Conservation (phyloP, 2,113 vertebrate genomes). For the Azemiops feae region DNA sequence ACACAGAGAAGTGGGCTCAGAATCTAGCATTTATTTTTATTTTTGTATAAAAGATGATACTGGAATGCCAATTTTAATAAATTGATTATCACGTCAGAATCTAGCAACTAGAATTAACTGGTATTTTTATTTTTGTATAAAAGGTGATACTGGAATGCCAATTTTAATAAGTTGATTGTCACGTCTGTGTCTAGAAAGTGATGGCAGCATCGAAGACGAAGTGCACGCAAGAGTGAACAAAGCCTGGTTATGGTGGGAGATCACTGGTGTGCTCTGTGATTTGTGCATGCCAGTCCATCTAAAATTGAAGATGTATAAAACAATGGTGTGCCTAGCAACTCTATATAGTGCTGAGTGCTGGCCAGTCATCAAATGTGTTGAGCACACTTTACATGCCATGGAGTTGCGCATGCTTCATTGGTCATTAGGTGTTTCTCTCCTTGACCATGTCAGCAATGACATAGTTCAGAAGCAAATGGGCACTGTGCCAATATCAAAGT, state of each 20-base stretch:
- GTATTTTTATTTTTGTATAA: neutral
- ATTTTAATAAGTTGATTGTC: neutral
- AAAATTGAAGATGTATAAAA: neutral
- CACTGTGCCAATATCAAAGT: neutral
- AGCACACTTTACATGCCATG: neutral
- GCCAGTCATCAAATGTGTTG: neutral
- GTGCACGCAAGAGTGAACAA: neutral
- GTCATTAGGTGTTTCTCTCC: neutral
- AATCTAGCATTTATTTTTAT: neutral
- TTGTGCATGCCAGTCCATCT: neutral
- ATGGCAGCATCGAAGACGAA: neutral
- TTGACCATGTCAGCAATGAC: neutral
- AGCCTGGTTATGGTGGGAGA: neutral
- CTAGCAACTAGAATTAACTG: neutral
- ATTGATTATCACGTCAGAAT: neutral
- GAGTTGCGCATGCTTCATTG: neutral
- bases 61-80: neutral
- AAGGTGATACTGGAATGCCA: neutral
- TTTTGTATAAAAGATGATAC: neutral
- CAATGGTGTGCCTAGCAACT: neutral
- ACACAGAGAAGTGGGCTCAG: neutral
- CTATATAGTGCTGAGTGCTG: neutral
- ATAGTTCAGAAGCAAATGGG: neutral
- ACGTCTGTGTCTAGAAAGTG: neutral
- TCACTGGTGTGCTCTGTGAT: neutral